Base-by-base conservation (phyloP, 2,888 invertebrate species). In the Odontothrips loti region DNA sequence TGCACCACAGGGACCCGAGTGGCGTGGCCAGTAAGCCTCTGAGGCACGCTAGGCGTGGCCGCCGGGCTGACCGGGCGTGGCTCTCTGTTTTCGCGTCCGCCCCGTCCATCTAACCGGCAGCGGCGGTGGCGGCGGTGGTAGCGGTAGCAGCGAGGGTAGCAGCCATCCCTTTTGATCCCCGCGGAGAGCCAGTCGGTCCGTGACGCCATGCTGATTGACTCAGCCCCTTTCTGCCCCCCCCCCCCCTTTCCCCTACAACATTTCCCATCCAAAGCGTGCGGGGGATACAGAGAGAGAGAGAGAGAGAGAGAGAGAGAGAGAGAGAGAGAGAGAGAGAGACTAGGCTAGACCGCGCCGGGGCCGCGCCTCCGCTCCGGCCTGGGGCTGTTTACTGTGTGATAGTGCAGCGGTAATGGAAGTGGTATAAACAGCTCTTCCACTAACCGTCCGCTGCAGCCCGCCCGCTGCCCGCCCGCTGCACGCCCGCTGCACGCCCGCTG, bases 401-500 rank as follows among this genome's bases (percentile, higher is more conserved):
- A 75, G 68, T 75, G 68, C 68, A 27, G 68, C 27, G 23, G 68
- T 75, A 75, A 75, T 75, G 68, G 68, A 27, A 75, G 68, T 75
- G 68, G 68, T 75, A n/a, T n/a, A 75, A 75, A 75, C 68, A 75
- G 68, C 68, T 75, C 68, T 27, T n/a, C n/a, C n/a, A n/a, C n/a
- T n/a, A n/a, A 43, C 34, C 15, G 68, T 75, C 68, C 68, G 68
- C 27, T 75, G 68, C 68, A 75, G 23, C 68, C 1, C 68, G 68
- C 68, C 68, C n/a, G 58, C 58, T 15, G 6, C 58, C 58, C 58
- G 20, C 17, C 58, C 10, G 9, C 68, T 0, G 8, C 27, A 10
- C 27, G 11, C 27, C 68, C 68, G 51, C 51, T 51, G 51, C 51
- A 51, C 51, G 15, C n/a, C 68, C 68, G 23, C 23, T 12, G 51